Evolutionary conservation across 2,888 invertebrate genomes (phyloP), one percentile per base, ranked within the genome.

Genomic region (Calameuta filiformis): DNA sequence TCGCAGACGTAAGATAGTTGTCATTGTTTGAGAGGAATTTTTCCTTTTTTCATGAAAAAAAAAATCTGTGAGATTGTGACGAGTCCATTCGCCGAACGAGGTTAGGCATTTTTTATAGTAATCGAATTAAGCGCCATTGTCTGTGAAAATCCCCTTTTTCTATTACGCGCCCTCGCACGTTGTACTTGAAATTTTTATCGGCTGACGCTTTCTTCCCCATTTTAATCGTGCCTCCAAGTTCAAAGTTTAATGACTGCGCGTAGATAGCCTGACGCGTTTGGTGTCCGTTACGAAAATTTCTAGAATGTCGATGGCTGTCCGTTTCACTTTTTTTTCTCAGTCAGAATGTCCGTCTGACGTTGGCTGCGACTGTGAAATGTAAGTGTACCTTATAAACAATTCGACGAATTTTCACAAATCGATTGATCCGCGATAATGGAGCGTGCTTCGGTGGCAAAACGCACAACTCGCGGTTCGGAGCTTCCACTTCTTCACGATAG

Each of bases 121-220:
- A 81, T 81, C 76, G 77, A 81, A 76, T 79, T 81, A 80, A 77
- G 73, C 77, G 76, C 68, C 78, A 56, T 75, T 79, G 79, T 73
- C 76, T 77, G 77, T 68, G 77, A 75, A 76, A 33, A 35, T 3
- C 75, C 75, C 74, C 76, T 78, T 74, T 73, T 76, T 69, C 73
- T 1, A 9, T 56, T 56, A 56, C 56, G 40, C 4, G 40, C 40
- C 1, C 4, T 15, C 4, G 23, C 56, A 23, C 56, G 56, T 23
- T 56, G 9, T 23, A 56, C 56, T 23, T 56, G 6, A 56, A 56
- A 56, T 23, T 2, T 1, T 56, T 56, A 56, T 56, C 23, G 56
- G 23, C 23, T 56, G 9, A 56, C 23, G 56, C 56, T 23, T 56
- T 56, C 56, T 56, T 56, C 6, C 23, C 6, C 56, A 9, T 15